Percentiles rank a stretch among this genome's conserved stretches.
Evolutionary conservation across 2,888 invertebrate genomes (phyloP).

Genomic region (Amaurobius ferox): DNA sequence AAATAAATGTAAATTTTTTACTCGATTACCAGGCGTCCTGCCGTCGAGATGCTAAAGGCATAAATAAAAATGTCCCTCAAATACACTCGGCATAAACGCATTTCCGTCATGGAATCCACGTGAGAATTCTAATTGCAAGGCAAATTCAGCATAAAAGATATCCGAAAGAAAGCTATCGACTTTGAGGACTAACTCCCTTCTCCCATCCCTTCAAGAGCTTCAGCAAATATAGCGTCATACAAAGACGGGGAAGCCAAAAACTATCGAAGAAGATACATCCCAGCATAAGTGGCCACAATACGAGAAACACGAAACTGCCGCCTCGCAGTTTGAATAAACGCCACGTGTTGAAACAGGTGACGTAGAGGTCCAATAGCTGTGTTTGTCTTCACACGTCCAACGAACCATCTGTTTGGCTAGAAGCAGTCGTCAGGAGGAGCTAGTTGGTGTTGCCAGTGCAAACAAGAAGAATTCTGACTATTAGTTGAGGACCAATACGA

Average conservation of each 20-base stretch:
- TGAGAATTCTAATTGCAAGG: conserved; percentile 32
- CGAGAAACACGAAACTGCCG: conserved; percentile 55
- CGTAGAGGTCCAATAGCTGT: conserved; percentile 32
- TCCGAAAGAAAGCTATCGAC: neutral
- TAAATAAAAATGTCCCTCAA: too few species aligned
- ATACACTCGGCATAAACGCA: too few species aligned
- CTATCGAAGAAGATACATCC: conserved; percentile 45
- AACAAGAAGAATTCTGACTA: conserved; percentile 55
- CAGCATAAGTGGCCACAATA: conserved; percentile 60
- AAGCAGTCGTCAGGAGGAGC: conserved; percentile 29
- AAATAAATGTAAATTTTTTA: too few species aligned
- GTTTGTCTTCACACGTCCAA: conserved; percentile 67
- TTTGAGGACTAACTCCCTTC: neutral
- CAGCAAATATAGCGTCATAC: neutral
- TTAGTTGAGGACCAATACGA: conserved; percentile 58
- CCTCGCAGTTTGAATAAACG: conserved; percentile 49
- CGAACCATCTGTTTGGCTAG: conserved; percentile 53
- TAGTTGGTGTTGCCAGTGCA: conserved; percentile 46
- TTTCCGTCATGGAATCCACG: conserved; percentile 27
- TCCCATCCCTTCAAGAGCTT: neutral
- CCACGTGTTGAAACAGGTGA: conserved; percentile 68
- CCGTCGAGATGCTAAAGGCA: too few species aligned
- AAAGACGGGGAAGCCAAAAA: conserved; percentile 13
- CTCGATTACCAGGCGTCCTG: too few species aligned
- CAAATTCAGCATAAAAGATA: conserved; percentile 16